A percentile compares a stretch with the other conserved stretches of the same genome.
These are phyloP conservation scores for Martes martes DNA, from an alignment of 2,113 vertebrate genomes.

Conservation along the genomic window DNA sequence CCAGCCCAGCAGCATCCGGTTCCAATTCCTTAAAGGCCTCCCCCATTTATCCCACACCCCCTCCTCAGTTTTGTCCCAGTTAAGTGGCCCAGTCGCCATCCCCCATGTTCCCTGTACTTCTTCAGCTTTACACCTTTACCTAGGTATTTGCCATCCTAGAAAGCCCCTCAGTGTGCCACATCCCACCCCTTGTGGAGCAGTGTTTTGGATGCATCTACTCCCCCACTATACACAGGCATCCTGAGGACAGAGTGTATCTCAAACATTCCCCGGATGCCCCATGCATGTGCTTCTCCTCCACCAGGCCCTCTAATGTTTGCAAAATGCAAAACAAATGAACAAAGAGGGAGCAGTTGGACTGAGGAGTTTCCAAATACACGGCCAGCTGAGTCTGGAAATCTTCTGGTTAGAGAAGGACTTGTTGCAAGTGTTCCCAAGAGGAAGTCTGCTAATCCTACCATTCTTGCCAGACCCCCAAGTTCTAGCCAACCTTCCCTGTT, in stretches of 20 bases:
- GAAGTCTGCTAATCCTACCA: not conserved
- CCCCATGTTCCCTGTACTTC: not conserved
- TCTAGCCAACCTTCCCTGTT: not conserved
- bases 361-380: not conserved
- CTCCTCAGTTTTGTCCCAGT: not conserved
- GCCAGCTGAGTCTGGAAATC: not conserved
- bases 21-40: too few relatives aligned
- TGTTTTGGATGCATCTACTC: not conserved
- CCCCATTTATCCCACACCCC: not conserved
- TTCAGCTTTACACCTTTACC: not conserved
- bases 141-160: not conserved
- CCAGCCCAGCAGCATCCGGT: not conserved
- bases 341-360: not conserved
- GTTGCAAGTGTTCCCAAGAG: not conserved
- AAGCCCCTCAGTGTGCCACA: not conserved
- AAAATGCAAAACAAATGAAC: conserved; percentile 19
- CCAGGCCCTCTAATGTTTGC: not conserved
- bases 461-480: not conserved
- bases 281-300: not conserved
- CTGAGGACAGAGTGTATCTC: not conserved
- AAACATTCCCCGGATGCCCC: not conserved
- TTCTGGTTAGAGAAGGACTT: not conserved
- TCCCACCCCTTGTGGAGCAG: not conserved
- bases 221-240: not conserved
- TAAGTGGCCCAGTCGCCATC: not conserved